Conservation (phyloP, 1,140 invertebrate genomes). For the Periplaneta americana region DNA sequence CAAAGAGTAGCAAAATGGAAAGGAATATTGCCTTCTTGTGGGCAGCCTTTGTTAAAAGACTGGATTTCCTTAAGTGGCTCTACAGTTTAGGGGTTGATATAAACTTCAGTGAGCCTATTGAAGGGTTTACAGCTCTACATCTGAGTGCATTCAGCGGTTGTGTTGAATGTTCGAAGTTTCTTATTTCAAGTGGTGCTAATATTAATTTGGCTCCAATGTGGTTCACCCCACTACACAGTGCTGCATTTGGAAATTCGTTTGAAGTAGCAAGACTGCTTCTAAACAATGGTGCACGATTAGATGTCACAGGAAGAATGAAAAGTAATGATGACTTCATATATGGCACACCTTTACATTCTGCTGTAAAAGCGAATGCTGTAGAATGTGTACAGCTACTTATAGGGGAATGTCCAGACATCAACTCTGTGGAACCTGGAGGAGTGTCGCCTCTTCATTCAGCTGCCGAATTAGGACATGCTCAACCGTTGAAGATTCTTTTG, state of each 20-base stretch:
- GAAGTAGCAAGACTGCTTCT: slow-evolving; percentile 66
- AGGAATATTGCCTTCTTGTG: slow-evolving; percentile 61
- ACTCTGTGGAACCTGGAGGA: slow-evolving; percentile 61
- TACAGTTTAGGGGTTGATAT: slow-evolving; percentile 59
- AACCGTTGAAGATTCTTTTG: slow-evolving; percentile 62
- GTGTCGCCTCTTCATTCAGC: slow-evolving; percentile 71
- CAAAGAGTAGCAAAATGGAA: background rate
- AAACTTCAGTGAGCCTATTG: slow-evolving; percentile 56
- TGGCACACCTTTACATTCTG: slow-evolving; percentile 71
- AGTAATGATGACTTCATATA: slow-evolving; percentile 55
- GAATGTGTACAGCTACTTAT: slow-evolving; percentile 68
- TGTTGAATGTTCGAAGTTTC: slow-evolving; percentile 57
- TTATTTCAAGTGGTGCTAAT: slow-evolving; percentile 60
- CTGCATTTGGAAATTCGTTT: slow-evolving; percentile 70
- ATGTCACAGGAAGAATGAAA: slow-evolving; percentile 38
- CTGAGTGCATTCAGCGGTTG: slow-evolving; percentile 72
- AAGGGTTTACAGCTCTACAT: slow-evolving; percentile 63
- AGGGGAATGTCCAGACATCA: slow-evolving; percentile 59
- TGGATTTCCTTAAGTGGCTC: slow-evolving; percentile 53
- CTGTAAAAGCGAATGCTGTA: slow-evolving; percentile 65
- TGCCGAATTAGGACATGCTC: slow-evolving; percentile 63
- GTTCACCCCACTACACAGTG: slow-evolving; percentile 72
- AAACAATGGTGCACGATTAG: slow-evolving; percentile 53
- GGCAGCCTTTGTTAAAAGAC: slow-evolving; percentile 59
- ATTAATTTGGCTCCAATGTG: slow-evolving; percentile 54